Evolutionary conservation across 2,797 vertebrate species (phyloP), one percentile per base, ranked within the genome.

Genomic region (Halcyon smyrnensis): DNA sequence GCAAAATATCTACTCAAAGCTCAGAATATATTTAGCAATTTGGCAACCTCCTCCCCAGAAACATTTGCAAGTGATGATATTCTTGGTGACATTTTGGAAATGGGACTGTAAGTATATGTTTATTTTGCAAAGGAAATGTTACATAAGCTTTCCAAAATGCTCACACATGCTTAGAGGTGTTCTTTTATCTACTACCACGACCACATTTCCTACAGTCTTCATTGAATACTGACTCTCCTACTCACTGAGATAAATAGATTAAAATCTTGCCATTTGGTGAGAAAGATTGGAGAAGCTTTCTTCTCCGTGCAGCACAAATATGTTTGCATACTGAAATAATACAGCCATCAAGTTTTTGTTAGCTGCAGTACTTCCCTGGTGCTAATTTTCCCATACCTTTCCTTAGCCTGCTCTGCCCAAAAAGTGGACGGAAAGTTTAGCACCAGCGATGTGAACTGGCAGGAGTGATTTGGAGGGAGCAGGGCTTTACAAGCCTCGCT

Each of bases 101-200:
- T 20, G 46, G 64, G 84, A 12, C 75, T 87, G 27, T 37, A 89
- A 2, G 6, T 75, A 60, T 87, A 32, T 96, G 93, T 96, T 94
- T 91, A 93, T 95, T 97, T 97, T 92, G 75, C 80, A 95, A 93
- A 95, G 67, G 77, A 91, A 86, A 93, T 39, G 27, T 96, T 97
- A 54, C 92, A 94, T 95, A 95, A 97, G 77, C 82, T 95, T 91
- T 93, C 78, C 0, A 0, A 89, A 95, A 75, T 39, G 63, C 59
- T 86, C 18, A 3, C 82, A 94, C 30, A 5, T 87, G 74, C 46
- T 81, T 85, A 84, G 91, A 94, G 75, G 79, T 96, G 92, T 95
- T 97, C 92, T 96, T 95, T 78, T 89, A 57, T 93, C 80, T 93
- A 83, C 86, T 62, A 76, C 57, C 71, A 11, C 39, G 69, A 80